Evolutionary conservation across 1,140 invertebrate species (phyloP), one percentile per base, ranked within the genome.

Genomic region (Heliconius himera): DNA sequence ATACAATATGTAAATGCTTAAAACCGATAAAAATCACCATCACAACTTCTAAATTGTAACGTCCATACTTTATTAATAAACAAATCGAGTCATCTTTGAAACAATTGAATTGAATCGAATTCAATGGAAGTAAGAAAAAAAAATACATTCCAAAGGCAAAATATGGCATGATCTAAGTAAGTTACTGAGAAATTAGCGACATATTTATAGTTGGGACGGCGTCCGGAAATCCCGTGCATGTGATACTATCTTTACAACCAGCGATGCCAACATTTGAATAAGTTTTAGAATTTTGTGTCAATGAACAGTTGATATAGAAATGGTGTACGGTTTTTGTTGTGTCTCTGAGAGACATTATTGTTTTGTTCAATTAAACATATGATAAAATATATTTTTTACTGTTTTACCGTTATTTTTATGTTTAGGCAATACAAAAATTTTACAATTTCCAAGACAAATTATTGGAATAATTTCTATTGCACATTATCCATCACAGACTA

Each of bases 151-250:
- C 80, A 77, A 77, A 84, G 29, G 51, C 79, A 81, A 78, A 82
- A 56, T 81, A 83, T 78, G 75, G 66, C 82, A 77, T 86, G 87
- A 90, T 85, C 85, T 85, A 85, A 76, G 83, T 29, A 66, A 73
- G 82, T 88, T 91, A 88, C 79, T 73, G 83, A 82, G 89, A 90
- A 88, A 91, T 90, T 90, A 83, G 90, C 90, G 82, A 90, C 82
- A 82, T 83, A 82, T 84, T 85, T 87, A 83, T 86, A 82, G 82
- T 72, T 33, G 29, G 70, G 74, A 75, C 85, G 87, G 87, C 86
- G 88, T 84, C 88, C 91, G 91, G 91, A 93, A 92, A 92, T 92
- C 91, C 91, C 87, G 88, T 91, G 89, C 83, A 92, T 90, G 90
- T 92, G 91, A 93, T 93, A 73, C 72, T 91, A 93, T 92, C 90